These are phyloP conservation scores for Orestias chungarensis DNA, from an alignment of 2,797 vertebrate species.

Conservation along the genomic window DNA sequence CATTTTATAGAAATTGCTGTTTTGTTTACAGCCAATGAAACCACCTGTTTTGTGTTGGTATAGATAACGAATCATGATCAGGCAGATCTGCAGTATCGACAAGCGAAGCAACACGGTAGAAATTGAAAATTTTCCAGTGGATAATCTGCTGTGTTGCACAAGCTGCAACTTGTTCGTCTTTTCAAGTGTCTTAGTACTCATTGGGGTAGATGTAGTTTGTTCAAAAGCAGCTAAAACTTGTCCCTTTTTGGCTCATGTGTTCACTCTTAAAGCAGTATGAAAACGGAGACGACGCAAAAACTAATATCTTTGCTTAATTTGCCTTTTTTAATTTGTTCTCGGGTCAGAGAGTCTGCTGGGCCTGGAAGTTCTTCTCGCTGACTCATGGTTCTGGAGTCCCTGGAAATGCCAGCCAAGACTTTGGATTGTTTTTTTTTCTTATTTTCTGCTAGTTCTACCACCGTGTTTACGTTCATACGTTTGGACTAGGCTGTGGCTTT, in stretches of 20 bases:
- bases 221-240: background rate
- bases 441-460: slow-evolving; percentile 44
- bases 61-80: background rate
- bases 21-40: slow-evolving; percentile 1
- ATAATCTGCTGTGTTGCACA: background rate
- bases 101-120: background rate
- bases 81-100: background rate
- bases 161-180: slow-evolving; percentile 1
- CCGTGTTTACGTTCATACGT: slow-evolving; percentile 43
- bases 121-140: background rate
- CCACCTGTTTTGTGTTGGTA: background rate
- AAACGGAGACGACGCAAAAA: too few species aligned
- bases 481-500: slow-evolving; percentile 43
- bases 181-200: background rate
- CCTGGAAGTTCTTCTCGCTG: slow-evolving; percentile 76
- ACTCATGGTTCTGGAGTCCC: slow-evolving; percentile 76
- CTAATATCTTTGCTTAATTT: slow-evolving; percentile 14
- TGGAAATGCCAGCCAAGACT: slow-evolving; percentile 72
- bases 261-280: background rate
- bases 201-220: background rate
- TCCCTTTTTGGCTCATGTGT: background rate
- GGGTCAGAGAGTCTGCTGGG: slow-evolving; percentile 73
- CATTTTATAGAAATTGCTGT: background rate
- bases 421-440: slow-evolving; percentile 57
- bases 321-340: slow-evolving; percentile 56